Evolutionary conservation across 2,797 vertebrate species (phyloP).

Genomic region (Potorous gilbertii): DNA sequence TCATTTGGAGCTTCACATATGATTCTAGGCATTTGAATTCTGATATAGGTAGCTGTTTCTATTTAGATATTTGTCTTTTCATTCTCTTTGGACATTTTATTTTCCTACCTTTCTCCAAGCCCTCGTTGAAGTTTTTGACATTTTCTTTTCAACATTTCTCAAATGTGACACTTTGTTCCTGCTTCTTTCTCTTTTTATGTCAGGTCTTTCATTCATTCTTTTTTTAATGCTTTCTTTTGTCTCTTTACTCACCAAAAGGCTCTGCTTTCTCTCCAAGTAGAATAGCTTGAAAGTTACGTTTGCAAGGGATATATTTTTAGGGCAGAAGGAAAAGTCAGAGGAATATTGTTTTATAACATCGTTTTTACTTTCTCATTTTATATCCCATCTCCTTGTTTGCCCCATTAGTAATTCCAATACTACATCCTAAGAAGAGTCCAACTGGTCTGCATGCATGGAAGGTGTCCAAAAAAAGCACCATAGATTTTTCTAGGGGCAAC

Average conservation of each 20-base stretch:
- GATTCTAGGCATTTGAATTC: background rate
- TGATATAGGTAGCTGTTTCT: background rate
- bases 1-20: background rate
- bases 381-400: slow-evolving; percentile 10
- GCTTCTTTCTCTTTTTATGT: background rate
- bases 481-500: slow-evolving; percentile 47
- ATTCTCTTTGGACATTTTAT: background rate
- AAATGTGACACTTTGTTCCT: background rate
- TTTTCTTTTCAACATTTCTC: background rate
- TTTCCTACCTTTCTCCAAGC: background rate
- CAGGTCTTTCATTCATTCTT: background rate
- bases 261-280: slow-evolving; percentile 17
- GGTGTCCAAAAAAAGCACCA: slow-evolving; percentile 45
- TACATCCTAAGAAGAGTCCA: slow-evolving; percentile 33
- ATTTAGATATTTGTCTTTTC: background rate
- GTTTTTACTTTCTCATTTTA: slow-evolving; percentile 25
- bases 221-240: background rate
- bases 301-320: slow-evolving; percentile 4
- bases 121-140: background rate
- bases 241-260: slow-evolving; percentile 27
- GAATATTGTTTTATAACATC: background rate
- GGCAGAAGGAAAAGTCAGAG: background rate
- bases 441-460: slow-evolving; percentile 21
- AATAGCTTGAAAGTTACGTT: slow-evolving; percentile 18
- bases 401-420: slow-evolving; percentile 15